A percentile compares a stretch with the other conserved stretches of the same genome.
phyloP scores from a whole-genome alignment of 2,797 vertebrate species.

The Sebastes wilsoni region DNA sequence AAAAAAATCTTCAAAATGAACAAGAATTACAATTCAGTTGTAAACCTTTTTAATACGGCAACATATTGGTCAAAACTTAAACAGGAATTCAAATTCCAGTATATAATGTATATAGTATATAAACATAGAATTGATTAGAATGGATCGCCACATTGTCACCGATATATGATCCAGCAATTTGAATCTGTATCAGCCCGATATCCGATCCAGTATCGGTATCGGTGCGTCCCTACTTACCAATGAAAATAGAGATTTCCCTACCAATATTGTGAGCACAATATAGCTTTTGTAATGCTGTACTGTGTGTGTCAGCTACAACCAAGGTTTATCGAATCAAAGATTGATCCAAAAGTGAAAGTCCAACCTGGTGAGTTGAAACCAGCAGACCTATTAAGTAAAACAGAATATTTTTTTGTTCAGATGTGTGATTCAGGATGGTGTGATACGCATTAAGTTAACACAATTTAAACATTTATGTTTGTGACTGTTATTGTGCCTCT shows the following conservation, averaged over 20 bases:
- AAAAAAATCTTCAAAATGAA: too few relatives aligned
- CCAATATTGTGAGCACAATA: not conserved
- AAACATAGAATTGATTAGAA: too few relatives aligned
- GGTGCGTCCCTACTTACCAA: too few relatives aligned
- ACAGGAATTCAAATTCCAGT: too few relatives aligned
- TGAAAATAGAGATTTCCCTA: not conserved
- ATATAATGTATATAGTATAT: too few relatives aligned
- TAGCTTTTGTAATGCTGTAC: not conserved
- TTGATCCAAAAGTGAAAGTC: not conserved
- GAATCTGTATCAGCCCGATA: too few relatives aligned
- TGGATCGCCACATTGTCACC: too few relatives aligned
- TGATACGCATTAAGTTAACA: not conserved
- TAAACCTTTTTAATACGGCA: too few relatives aligned
- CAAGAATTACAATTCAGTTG: too few relatives aligned
- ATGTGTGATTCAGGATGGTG: not conserved
- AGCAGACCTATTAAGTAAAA: not conserved
- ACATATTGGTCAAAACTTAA: too few relatives aligned
- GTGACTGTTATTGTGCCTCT: not conserved
- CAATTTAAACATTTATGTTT: not conserved
- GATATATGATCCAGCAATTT: too few relatives aligned
- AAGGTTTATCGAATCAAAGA: not conserved
- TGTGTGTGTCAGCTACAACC: not conserved
- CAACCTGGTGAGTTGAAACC: not conserved
- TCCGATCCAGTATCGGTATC: too few relatives aligned
- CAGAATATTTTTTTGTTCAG: not conserved